Evolutionary conservation across 2,888 invertebrate species (phyloP).

Genomic region (Dione vanillae): DNA sequence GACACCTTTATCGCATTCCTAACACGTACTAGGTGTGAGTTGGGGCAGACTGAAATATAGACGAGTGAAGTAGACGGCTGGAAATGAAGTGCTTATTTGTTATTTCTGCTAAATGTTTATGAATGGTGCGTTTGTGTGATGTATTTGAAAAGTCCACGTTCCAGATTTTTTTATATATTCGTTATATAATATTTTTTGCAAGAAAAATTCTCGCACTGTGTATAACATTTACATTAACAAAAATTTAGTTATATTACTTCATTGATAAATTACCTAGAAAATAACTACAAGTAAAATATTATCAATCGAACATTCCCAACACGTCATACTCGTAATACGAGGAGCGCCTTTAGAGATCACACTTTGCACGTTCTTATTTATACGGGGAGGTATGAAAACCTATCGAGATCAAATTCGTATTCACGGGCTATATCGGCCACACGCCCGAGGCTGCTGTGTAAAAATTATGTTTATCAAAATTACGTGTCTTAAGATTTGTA

Average conservation of each 20-base stretch:
- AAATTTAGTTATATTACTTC: no score
- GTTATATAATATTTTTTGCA: no score
- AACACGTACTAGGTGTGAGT: conserved; percentile 45
- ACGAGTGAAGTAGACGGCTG: conserved; percentile 30
- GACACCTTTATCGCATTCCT: conserved; percentile 44
- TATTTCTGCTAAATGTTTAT: conserved; percentile 14
- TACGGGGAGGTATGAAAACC: conserved; percentile 24
- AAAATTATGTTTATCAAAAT: conserved; percentile 17
- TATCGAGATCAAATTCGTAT: conserved; percentile 18
- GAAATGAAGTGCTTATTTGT: conserved; percentile 26
- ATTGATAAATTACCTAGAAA: no score
- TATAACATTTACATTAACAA: no score
- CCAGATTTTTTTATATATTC: no score
- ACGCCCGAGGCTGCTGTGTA: conserved; percentile 17
- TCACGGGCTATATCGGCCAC: conserved; percentile 17
- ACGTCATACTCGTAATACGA: neutral
- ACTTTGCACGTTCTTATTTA: conserved; percentile 18
- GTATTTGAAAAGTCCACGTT: neutral
- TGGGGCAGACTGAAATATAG: conserved; percentile 39
- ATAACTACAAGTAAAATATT: neutral
- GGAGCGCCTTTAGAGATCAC: neutral
- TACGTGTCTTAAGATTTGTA: neutral
- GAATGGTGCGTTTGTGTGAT: neutral
- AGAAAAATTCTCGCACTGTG: no score
- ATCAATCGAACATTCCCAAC: conserved; percentile 2